Conservation (phyloP, 2,113 vertebrate species). For the Pedetes capensis region DNA sequence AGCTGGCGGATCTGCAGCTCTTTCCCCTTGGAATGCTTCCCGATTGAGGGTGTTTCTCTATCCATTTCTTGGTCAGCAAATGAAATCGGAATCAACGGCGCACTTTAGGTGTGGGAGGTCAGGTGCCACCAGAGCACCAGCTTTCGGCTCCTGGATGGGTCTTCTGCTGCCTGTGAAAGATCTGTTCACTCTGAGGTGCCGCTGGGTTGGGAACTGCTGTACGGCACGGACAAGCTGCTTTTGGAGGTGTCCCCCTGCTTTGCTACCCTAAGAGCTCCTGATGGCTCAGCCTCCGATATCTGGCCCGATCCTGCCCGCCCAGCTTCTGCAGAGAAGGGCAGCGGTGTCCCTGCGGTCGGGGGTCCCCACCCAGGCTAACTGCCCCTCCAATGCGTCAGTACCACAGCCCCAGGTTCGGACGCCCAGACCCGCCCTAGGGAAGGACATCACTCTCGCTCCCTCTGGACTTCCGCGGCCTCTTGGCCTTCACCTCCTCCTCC, state of each 20-base stretch:
- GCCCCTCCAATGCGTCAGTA: constrained; percentile 26
- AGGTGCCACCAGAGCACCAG: constrained; percentile 34
- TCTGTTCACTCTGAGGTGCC: constrained; percentile 65
- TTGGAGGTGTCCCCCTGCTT: constrained; percentile 21
- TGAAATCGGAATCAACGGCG: constrained; percentile 35
- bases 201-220: constrained; percentile 64
- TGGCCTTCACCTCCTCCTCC: constrained; percentile 85
- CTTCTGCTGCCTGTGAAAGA: background rate
- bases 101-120: constrained; percentile 47
- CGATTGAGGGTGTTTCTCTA: constrained; percentile 68
- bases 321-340: constrained; percentile 57
- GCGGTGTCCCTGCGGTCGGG: constrained; percentile 68
- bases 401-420: constrained; percentile 5
- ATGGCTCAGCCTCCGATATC: constrained; percentile 54
- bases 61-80: constrained; percentile 76
- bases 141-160: background rate
- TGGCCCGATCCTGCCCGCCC: constrained; percentile 41
- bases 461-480: constrained; percentile 87
- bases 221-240: constrained; percentile 47
- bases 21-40: constrained; percentile 77
- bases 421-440: constrained; percentile 72
- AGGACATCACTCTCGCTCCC: constrained; percentile 83
- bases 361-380: background rate
- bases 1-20: constrained; percentile 73
- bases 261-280: constrained; percentile 41